These are phyloP conservation scores for Psittacula echo DNA, from an alignment of 2,797 vertebrate species.

Conservation along the genomic window DNA sequence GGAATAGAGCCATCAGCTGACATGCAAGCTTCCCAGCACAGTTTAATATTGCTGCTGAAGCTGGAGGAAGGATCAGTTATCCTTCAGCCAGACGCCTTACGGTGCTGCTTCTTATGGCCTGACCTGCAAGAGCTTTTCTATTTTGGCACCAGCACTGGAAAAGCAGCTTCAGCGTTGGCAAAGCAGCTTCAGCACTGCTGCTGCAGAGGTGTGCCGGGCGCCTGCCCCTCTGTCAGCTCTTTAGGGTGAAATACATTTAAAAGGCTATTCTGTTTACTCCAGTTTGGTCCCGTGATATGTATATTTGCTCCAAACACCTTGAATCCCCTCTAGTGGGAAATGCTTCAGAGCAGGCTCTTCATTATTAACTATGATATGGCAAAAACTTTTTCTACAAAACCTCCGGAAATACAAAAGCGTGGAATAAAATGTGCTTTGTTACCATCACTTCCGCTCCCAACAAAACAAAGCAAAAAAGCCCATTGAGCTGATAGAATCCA, in stretches of 20 bases:
- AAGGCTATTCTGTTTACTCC: neutral
- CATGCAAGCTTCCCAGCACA: neutral
- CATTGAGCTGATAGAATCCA: neutral
- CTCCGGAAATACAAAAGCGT: neutral
- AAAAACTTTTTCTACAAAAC: neutral
- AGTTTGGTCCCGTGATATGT: neutral
- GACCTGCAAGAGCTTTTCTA: constrained; percentile 15
- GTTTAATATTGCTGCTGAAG: neutral
- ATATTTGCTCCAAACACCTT: neutral
- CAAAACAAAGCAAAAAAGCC: neutral
- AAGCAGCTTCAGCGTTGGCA: neutral
- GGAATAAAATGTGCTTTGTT: neutral
- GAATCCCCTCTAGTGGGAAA: neutral
- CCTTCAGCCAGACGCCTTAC: neutral
- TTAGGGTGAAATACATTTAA: neutral
- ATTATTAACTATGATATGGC: neutral
- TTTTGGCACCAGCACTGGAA: neutral
- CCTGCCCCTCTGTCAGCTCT: neutral
- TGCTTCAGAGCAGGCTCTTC: neutral
- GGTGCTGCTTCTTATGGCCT: neutral
- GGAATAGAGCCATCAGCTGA: neutral
- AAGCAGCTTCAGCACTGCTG: neutral
- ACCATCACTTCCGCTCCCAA: neutral
- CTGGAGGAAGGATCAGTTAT: neutral
- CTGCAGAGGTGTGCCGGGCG: neutral